Evolutionary conservation across 2,888 invertebrate species (phyloP).

Genomic region (Oscheius sp.): DNA sequence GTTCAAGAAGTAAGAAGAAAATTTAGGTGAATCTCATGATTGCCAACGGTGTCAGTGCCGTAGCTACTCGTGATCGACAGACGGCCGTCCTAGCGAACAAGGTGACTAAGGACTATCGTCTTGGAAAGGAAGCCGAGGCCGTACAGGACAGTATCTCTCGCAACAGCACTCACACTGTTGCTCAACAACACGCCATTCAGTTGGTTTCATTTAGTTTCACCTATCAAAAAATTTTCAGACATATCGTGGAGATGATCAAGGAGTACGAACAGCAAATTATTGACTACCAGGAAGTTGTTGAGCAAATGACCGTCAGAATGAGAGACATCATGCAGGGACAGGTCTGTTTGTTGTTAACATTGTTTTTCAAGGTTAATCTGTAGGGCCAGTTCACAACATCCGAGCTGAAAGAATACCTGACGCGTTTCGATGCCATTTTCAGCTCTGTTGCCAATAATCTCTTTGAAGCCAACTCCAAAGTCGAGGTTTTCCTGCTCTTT

Average conservation of each 20-base stretch:
- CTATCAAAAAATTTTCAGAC: constrained; percentile 21
- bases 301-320: constrained; percentile 35
- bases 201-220: background rate
- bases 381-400: constrained; percentile 19
- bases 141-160: constrained; percentile 27
- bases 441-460: constrained; percentile 34
- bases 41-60: constrained; percentile 14
- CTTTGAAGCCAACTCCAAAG: constrained; percentile 34
- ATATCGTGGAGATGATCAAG: constrained; percentile 38
- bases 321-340: constrained; percentile 35
- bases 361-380: background rate
- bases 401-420: constrained; percentile 33
- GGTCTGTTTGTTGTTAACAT: background rate
- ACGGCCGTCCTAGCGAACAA: constrained; percentile 21
- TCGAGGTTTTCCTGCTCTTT: constrained; percentile 9
- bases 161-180: background rate
- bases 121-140: constrained; percentile 37
- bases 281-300: constrained; percentile 35
- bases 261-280: constrained; percentile 36
- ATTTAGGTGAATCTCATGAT: constrained; percentile 31
- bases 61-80: constrained; percentile 6
- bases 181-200: constrained; percentile 38
- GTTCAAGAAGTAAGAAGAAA: background rate
- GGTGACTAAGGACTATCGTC: constrained; percentile 16
- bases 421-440: constrained; percentile 36